Evolutionary conservation across 1,140 invertebrate species (phyloP).

Genomic region (Potamilus streckersoni): DNA sequence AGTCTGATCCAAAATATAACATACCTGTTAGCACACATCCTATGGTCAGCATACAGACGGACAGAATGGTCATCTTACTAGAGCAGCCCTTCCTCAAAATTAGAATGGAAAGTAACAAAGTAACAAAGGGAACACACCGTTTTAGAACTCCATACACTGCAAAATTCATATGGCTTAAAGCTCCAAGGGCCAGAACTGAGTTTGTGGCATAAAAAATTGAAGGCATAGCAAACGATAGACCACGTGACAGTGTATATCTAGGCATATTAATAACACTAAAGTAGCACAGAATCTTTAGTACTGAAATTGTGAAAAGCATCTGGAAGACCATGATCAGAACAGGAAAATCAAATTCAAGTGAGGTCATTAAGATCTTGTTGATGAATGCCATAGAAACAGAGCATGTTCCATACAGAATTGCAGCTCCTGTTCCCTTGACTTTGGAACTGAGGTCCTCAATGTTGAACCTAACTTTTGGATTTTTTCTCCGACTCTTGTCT

Average conservation of each 20-base stretch:
- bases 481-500: too few relatives aligned
- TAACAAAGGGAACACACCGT: conserved; percentile 70
- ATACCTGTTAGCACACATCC: conserved; percentile 71
- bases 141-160: conserved; percentile 73
- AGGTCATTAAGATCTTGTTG: conserved; percentile 69
- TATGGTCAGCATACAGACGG: conserved; percentile 66
- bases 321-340: conserved; percentile 69
- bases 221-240: conserved; percentile 65
- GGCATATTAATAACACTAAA: conserved; percentile 58
- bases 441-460: background rate
- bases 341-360: conserved; percentile 68
- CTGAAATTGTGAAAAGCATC: conserved; percentile 66
- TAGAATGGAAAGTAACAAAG: conserved; percentile 66
- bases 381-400: conserved; percentile 70
- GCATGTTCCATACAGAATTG: conserved; percentile 68
- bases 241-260: conserved; percentile 60
- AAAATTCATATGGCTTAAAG: conserved; percentile 71
- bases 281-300: conserved; percentile 57
- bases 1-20: conserved; percentile 4
- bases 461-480: background rate
- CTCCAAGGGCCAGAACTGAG: conserved; percentile 67
- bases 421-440: conserved; percentile 37
- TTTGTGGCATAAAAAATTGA: conserved; percentile 70
- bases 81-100: conserved; percentile 67
- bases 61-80: conserved; percentile 56